These are phyloP conservation scores for Cydia pomonella DNA, from an alignment of 1,140 invertebrate species.

Conservation along the genomic window DNA sequence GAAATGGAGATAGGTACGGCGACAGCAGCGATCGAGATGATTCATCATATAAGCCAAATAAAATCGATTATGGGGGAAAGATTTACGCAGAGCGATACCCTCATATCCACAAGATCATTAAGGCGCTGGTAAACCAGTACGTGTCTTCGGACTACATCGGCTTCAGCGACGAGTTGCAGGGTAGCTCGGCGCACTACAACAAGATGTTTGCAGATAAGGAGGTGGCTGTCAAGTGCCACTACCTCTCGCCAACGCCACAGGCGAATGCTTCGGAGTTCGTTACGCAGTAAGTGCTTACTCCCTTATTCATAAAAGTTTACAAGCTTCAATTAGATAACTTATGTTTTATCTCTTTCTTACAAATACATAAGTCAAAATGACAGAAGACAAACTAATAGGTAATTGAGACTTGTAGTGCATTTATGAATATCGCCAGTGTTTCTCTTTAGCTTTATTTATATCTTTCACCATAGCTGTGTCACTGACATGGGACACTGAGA, in stretches of 20 bases:
- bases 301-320: constrained; percentile 1
- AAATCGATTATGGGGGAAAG: constrained; percentile 57
- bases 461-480: too few species aligned
- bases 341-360: too few species aligned
- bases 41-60: constrained; percentile 45
- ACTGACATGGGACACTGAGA: too few species aligned
- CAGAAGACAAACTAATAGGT: too few species aligned
- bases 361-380: too few species aligned
- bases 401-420: too few species aligned
- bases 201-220: constrained; percentile 53
- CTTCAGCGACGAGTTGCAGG: constrained; percentile 61
- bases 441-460: too few species aligned
- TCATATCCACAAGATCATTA: constrained; percentile 62
- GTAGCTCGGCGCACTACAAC: constrained; percentile 50
- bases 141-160: constrained; percentile 58
- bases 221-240: constrained; percentile 61
- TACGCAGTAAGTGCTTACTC: constrained; percentile 63
- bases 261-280: constrained; percentile 51
- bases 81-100: constrained; percentile 66
- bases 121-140: constrained; percentile 56
- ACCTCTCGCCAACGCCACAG: constrained; percentile 48
- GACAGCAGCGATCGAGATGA: constrained; percentile 38
- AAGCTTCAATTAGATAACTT: not conserved
- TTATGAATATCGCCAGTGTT: too few species aligned
- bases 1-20: constrained; percentile 34